These are phyloP conservation scores for Nixonia krombeini DNA, from an alignment of 1,140 invertebrate species.

Conservation along the genomic window DNA sequence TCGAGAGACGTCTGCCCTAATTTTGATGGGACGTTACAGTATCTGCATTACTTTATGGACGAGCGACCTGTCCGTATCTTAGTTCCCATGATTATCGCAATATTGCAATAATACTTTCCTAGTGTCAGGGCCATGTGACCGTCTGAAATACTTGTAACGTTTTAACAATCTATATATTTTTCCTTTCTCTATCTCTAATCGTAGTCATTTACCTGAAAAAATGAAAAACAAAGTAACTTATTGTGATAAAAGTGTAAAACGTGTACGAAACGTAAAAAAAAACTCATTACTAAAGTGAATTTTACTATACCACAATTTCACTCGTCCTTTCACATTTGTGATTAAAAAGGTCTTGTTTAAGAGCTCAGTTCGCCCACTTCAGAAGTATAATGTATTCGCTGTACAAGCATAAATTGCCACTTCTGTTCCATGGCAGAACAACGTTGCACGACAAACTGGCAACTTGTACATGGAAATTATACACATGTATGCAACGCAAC, in stretches of 20 bases:
- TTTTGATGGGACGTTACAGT: slow-evolving; percentile 15
- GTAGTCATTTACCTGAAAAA: too few relatives aligned
- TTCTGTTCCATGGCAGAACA: neutral
- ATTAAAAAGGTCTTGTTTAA: too few relatives aligned
- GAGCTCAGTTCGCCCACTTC: too few relatives aligned
- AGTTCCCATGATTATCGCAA: slow-evolving; percentile 28
- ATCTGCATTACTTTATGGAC: slow-evolving; percentile 18
- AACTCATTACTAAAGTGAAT: too few relatives aligned
- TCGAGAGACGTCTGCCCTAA: slow-evolving; percentile 16
- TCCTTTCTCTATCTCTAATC: too few relatives aligned
- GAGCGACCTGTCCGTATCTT: slow-evolving; percentile 8
- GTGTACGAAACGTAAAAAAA: too few relatives aligned
- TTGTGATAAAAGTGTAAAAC: too few relatives aligned
- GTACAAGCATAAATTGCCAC: neutral
- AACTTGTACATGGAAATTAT: neutral
- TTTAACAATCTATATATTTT: neutral
- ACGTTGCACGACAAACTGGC: neutral
- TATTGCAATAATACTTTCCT: slow-evolving; percentile 20
- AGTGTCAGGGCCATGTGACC: slow-evolving; percentile 26
- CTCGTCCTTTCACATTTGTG: too few relatives aligned
- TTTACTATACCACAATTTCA: too few relatives aligned
- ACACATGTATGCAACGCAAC: neutral
- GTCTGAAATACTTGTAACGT: slow-evolving; percentile 17
- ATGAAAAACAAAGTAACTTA: too few relatives aligned
- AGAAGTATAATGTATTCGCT: too few relatives aligned